Conservation (phyloP, 2,888 invertebrate genomes). For the Latheticus oryzae region DNA sequence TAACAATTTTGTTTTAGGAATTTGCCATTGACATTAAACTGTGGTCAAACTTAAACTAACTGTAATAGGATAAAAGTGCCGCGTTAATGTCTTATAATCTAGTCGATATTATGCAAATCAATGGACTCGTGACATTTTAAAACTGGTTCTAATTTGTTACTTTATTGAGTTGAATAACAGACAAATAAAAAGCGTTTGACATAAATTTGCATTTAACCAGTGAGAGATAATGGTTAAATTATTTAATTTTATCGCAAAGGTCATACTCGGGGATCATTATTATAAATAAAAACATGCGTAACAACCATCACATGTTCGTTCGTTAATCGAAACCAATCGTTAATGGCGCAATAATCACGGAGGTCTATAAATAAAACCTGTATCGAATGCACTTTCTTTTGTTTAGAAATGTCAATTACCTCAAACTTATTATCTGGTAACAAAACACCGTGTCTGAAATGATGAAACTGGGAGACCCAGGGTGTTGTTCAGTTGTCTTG, state of each 20-base stretch:
- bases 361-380: constrained; percentile 35
- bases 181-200: constrained; percentile 30
- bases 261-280: constrained; percentile 24
- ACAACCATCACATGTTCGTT: constrained; percentile 16
- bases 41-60: constrained; percentile 34
- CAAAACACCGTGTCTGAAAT: constrained; percentile 23
- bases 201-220: constrained; percentile 36
- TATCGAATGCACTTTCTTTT: constrained; percentile 31
- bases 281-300: constrained; percentile 34
- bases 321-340: constrained; percentile 11
- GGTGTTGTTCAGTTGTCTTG: constrained; percentile 6
- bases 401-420: constrained; percentile 25
- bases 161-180: constrained; percentile 4
- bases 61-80: constrained; percentile 26
- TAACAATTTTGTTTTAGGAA: constrained; percentile 12
- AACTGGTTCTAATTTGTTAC: constrained; percentile 36
- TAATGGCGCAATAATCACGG: constrained; percentile 28
- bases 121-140: constrained; percentile 36
- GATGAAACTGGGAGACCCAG: constrained; percentile 1
- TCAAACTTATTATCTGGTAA: constrained; percentile 8
- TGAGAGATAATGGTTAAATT: constrained; percentile 1
- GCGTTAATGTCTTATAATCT: constrained; percentile 25
- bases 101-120: constrained; percentile 37
- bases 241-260: constrained; percentile 29
- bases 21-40: constrained; percentile 41